Percentiles rank a stretch among this genome's conserved stretches.
Evolutionary conservation across 2,797 vertebrate species (phyloP).

Genomic region (Parauchenoglanis ngamensis): DNA sequence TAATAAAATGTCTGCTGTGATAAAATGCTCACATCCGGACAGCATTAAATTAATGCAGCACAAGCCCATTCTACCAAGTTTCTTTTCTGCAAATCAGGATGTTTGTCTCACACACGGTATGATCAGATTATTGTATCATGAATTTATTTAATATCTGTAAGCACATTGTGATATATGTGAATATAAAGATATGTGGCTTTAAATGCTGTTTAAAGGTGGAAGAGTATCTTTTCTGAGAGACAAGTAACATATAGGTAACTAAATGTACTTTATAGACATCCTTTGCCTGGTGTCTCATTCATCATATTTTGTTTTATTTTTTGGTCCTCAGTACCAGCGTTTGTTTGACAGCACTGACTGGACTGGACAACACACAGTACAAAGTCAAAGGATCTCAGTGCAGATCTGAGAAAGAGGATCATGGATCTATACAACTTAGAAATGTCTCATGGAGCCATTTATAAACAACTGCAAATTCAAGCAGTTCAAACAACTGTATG

Average conservation of each 20-base stretch:
- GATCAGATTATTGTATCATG: neutral
- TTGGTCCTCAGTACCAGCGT: neutral
- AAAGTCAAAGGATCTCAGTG: too few species aligned
- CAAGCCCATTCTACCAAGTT: neutral
- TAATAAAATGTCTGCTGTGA: slow-evolving; percentile 12
- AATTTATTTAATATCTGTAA: neutral
- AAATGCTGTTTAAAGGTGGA: neutral
- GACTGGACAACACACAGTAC: too few species aligned
- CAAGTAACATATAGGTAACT: neutral
- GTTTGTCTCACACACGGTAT: neutral
- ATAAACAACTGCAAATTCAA: too few species aligned
- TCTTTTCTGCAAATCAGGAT: neutral
- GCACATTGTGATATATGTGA: neutral
- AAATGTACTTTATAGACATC: neutral
- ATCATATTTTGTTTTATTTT: neutral
- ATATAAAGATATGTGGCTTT: neutral
- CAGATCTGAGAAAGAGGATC: too few species aligned
- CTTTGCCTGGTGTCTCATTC: neutral
- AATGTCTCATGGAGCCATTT: too few species aligned
- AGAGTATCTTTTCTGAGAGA: neutral
- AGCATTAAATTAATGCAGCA: slow-evolving; percentile 5
- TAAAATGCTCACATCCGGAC: neutral
- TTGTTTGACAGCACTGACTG: too few species aligned
- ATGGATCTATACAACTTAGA: too few species aligned
- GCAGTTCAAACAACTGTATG: too few species aligned